phyloP scores from a whole-genome alignment of 2,113 vertebrate genomes.

The Larimichthys crocea region DNA sequence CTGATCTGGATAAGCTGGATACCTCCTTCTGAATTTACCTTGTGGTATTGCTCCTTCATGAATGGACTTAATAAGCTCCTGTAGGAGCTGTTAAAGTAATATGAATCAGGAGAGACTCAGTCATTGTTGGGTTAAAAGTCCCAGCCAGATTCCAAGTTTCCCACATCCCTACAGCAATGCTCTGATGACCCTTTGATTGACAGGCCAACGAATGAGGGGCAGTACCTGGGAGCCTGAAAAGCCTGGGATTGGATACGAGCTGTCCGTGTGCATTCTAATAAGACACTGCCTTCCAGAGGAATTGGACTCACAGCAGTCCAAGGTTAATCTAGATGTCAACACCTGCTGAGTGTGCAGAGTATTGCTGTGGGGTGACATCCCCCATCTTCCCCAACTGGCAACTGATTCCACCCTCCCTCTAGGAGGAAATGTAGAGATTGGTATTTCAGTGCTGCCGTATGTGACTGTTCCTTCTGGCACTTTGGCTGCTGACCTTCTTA shows the following conservation, averaged over 20 bases:
- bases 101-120: constrained; percentile 20
- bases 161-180: constrained; percentile 45
- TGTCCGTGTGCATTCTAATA: constrained; percentile 68
- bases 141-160: constrained; percentile 38
- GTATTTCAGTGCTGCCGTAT: constrained; percentile 50
- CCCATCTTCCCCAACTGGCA: constrained; percentile 59
- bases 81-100: constrained; percentile 5
- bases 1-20: neutral
- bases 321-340: constrained; percentile 81
- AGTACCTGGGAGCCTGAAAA: constrained; percentile 56
- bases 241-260: constrained; percentile 55
- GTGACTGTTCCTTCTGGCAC: constrained; percentile 46
- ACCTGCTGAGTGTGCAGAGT: constrained; percentile 70
- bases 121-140: constrained; percentile 48
- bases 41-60: neutral
- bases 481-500: constrained; percentile 58
- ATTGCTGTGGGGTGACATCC: constrained; percentile 70
- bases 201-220: constrained; percentile 54
- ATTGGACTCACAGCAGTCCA: constrained; percentile 57
- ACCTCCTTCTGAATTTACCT: constrained; percentile 12
- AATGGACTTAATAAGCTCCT: constrained; percentile 17
- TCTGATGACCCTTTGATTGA: constrained; percentile 63
- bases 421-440: constrained; percentile 41
- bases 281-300: constrained; percentile 66
- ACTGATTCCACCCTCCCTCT: constrained; percentile 57